Base-by-base conservation (phyloP, 2,797 vertebrate genomes). In the Sebastes iracundus region DNA sequence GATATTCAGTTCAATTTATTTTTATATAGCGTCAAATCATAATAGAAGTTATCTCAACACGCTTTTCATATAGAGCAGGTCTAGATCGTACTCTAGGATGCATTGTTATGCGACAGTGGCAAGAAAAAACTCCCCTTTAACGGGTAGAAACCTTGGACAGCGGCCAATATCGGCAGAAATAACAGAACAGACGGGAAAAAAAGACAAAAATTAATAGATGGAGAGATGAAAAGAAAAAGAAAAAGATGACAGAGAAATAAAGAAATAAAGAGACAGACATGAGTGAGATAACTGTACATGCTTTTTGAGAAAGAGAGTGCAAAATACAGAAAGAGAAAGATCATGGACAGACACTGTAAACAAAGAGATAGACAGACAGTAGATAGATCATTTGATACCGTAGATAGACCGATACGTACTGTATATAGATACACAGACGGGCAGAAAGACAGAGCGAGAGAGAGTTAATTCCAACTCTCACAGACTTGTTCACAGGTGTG, bases 401-500 rank as follows among this genome's bases (percentile, higher is more conserved):
- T 16, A 49, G 71, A 73, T 5, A 56, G 68, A 69, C 20, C 1
- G 62, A 46, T 55, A 46, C 33, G 12, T 9, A 35, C 28, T 16
- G 58, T 46, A 30, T 9, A 62, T 3, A 35, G 49, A 59, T 23
- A 62, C 5, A 33, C 7, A 16, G 42, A 73, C 11, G 0, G 63
- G 33, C n/a, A 12, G 64, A 77, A 5, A 58, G 68, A 63, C 20
- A 12, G 79, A 71, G 71, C 33, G 0, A 38, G 35, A 63, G 22
- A 79, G 72, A 84, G 59, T 85, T 76, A 73, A 62, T 55, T 89
- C 80, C 83, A 72, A 65, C 84, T 84, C 86, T 92, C 77, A 52
- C 84, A 84, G 86, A 88, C 87, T 88, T 56, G n/a, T 66, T 90
- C 87, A 75, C 95, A 96, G 95, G 94, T 96, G 94, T 84, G 82